phyloP scores from a whole-genome alignment of 1,140 invertebrate genomes.

The Drosophila persimilis region DNA sequence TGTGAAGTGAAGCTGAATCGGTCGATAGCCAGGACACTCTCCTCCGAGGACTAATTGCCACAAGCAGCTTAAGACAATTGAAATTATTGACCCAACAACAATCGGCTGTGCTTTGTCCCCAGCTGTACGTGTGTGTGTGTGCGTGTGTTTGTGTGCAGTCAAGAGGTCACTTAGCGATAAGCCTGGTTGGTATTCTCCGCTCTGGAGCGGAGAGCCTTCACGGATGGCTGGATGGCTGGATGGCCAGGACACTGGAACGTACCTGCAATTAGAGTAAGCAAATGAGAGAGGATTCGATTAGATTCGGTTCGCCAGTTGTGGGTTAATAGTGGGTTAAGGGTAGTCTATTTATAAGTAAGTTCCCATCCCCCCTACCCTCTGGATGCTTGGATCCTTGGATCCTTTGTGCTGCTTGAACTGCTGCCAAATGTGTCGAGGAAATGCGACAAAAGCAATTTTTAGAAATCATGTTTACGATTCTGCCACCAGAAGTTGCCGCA shows the following conservation, averaged over 20 bases:
- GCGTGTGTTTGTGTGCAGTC: conserved; percentile 29
- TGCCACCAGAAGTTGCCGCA: conserved; percentile 56
- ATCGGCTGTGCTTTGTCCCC: neutral
- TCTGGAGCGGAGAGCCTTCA: conserved; percentile 10
- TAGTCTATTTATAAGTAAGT: conserved; percentile 17
- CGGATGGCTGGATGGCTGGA: conserved; percentile 20
- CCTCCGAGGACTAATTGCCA: conserved; percentile 56
- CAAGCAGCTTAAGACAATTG: conserved; percentile 76
- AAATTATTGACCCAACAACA: conserved; percentile 59
- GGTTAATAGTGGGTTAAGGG: neutral
- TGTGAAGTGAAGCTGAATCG: conserved; percentile 47
- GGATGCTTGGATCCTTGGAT: neutral
- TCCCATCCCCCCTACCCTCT: neutral
- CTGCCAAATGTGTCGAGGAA: conserved; percentile 67
- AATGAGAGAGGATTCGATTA: conserved; percentile 26
- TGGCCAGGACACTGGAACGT: conserved; percentile 27
- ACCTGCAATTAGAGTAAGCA: conserved; percentile 52
- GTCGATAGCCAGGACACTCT: conserved; percentile 44
- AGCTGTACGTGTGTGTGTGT: neutral
- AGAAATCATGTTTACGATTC: conserved; percentile 57
- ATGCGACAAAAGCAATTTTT: conserved; percentile 64
- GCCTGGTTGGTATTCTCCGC: conserved; percentile 6
- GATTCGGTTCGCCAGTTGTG: conserved; percentile 16
- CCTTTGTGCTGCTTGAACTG: conserved; percentile 33
- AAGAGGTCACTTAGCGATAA: conserved; percentile 68